A percentile compares a stretch with the other conserved stretches of the same genome.
These are phyloP conservation scores for Hippasteria phrygiana DNA, from an alignment of 53 echinoderm and acorn worm species.

Conservation along the genomic window DNA sequence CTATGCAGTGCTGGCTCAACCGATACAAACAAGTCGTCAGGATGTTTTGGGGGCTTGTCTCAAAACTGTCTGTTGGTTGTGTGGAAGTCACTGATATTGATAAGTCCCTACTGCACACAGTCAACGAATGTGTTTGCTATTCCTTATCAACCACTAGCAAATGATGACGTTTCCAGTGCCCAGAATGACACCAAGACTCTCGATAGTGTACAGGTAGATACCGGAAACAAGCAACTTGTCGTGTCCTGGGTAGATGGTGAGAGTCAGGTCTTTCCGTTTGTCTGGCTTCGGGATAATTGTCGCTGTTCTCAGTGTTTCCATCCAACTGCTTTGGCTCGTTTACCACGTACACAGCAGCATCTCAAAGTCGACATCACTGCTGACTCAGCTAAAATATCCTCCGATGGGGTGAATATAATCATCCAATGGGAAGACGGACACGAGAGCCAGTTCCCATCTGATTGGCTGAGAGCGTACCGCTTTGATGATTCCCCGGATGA, in stretches of 20 bases:
- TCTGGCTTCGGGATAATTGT: slow-evolving; percentile 92
- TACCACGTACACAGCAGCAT: slow-evolving; percentile 18
- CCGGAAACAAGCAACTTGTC: neutral
- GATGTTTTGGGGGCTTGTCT: too few relatives aligned
- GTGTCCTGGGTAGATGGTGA: slow-evolving; percentile 62
- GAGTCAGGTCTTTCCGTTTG: slow-evolving; percentile 58
- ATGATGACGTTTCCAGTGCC: neutral
- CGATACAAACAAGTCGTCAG: too few relatives aligned
- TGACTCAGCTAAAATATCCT: slow-evolving; percentile 15
- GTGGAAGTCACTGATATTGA: too few relatives aligned
- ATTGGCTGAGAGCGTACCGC: slow-evolving; percentile 69
- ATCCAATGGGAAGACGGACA: slow-evolving; percentile 77
- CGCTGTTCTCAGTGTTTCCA: slow-evolving; percentile 77
- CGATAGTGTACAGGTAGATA: neutral
- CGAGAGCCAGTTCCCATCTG: slow-evolving; percentile 35
- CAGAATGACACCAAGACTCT: neutral
- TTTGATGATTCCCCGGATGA: slow-evolving; percentile 63
- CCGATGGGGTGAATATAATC: slow-evolving; percentile 25
- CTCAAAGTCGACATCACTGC: slow-evolving; percentile 66
- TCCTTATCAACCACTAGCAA: neutral
- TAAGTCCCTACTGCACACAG: neutral
- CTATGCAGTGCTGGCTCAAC: too few relatives aligned
- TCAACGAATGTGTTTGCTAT: neutral
- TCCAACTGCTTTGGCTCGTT: slow-evolving; percentile 35
- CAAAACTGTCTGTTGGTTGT: too few relatives aligned